These are phyloP conservation scores for Callopanchax toddi DNA, from an alignment of 2,113 vertebrate genomes.

Conservation along the genomic window DNA sequence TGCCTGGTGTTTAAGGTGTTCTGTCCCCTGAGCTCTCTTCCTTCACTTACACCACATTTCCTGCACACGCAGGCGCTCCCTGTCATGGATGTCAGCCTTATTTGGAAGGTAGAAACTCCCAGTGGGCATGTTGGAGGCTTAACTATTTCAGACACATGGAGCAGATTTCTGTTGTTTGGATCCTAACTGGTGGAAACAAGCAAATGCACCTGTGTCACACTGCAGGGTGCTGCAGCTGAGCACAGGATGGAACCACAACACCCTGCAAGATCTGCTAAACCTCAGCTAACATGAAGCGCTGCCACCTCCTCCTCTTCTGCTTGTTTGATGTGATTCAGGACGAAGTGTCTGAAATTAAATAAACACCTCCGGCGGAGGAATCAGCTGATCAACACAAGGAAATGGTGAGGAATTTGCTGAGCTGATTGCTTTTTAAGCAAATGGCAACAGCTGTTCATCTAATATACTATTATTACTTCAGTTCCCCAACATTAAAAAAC, in stretches of 20 bases:
- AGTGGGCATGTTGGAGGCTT: constrained; percentile 51
- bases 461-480: not conserved
- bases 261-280: constrained; percentile 11
- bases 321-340: constrained; percentile 1
- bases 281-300: not conserved
- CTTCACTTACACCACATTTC: constrained; percentile 12
- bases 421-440: not conserved
- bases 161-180: constrained; percentile 52
- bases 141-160: constrained; percentile 57
- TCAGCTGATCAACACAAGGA: not conserved
- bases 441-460: not conserved
- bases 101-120: constrained; percentile 57
- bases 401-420: not conserved
- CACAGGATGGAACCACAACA: constrained; percentile 33
- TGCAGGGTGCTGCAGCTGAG: constrained; percentile 55
- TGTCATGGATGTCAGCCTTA: constrained; percentile 53
- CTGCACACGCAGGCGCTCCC: constrained; percentile 15
- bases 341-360: not conserved
- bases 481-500: not conserved
- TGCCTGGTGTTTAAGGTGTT: constrained; percentile 40
- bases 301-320: not conserved
- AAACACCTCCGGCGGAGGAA: not conserved
- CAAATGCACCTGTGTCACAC: constrained; percentile 59
- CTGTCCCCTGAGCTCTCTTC: constrained; percentile 32
- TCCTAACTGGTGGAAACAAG: constrained; percentile 57